These are phyloP conservation scores for Malurus splendens DNA, from an alignment of 2,797 vertebrate species.

Conservation along the genomic window DNA sequence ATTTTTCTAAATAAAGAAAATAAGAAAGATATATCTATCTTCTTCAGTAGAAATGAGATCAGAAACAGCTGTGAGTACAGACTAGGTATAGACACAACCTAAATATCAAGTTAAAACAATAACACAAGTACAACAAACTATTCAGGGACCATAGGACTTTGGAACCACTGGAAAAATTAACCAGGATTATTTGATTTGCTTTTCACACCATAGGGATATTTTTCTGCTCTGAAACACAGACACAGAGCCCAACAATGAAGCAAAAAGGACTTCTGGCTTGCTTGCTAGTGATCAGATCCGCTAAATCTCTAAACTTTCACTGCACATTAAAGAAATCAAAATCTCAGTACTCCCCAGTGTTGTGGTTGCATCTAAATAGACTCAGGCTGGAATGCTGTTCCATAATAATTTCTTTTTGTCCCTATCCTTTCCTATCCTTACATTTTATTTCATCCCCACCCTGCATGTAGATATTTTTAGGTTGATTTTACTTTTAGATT, in stretches of 20 bases:
- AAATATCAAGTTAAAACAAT: background rate
- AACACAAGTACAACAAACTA: background rate
- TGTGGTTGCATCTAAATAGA: background rate
- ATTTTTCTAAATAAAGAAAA: background rate
- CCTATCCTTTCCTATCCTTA: background rate
- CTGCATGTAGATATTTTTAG: background rate
- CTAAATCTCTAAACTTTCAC: background rate
- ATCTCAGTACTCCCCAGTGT: accelerated
- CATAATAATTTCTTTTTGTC: background rate
- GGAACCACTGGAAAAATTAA: background rate
- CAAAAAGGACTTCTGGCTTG: background rate
- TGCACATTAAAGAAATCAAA: background rate
- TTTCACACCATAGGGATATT: background rate
- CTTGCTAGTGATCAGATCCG: background rate
- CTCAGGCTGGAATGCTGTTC: background rate
- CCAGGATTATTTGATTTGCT: background rate
- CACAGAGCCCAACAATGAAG: background rate
- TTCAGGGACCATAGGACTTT: background rate
- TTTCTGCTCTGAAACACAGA: background rate
- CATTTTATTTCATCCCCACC: background rate
- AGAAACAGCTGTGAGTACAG: background rate
- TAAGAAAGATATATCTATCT: background rate
- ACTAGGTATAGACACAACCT: background rate
- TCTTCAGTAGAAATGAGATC: background rate
- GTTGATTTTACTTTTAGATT: background rate